These are phyloP conservation scores for Daphoenositta chrysoptera DNA, from an alignment of 2,113 vertebrate species.

Conservation along the genomic window DNA sequence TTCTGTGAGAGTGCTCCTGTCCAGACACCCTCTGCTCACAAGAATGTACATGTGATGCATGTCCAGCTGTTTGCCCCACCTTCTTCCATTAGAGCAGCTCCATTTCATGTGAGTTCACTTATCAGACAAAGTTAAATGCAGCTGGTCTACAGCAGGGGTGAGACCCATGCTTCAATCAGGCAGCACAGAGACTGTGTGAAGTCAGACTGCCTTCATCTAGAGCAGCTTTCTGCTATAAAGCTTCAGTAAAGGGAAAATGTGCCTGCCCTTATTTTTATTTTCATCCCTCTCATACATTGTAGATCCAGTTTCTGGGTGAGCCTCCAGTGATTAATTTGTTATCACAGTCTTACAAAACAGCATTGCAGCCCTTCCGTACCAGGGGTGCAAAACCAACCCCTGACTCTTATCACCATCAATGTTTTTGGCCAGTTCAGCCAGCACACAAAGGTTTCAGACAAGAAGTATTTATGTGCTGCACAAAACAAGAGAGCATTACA, in stretches of 20 bases:
- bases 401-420: background rate
- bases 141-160: fast-evolving
- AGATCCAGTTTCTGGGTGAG: background rate
- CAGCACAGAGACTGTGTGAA: background rate
- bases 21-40: background rate
- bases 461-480: background rate
- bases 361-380: background rate
- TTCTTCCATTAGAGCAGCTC: background rate
- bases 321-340: background rate
- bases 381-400: background rate
- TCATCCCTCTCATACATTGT: background rate
- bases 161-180: background rate
- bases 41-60: fast-evolving
- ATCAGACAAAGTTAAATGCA: background rate
- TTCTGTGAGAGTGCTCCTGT: background rate
- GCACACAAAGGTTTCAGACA: background rate
- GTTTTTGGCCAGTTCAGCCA: background rate
- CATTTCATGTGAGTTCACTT: background rate
- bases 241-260: background rate
- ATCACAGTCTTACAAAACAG: background rate
- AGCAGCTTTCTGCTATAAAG: background rate
- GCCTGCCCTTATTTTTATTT: background rate
- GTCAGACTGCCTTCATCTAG: background rate
- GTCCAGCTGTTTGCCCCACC: background rate
- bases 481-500: background rate